Evolutionary conservation across 2,888 invertebrate species (phyloP), one percentile per base, ranked within the genome.

Genomic region (Sipha maydis): DNA sequence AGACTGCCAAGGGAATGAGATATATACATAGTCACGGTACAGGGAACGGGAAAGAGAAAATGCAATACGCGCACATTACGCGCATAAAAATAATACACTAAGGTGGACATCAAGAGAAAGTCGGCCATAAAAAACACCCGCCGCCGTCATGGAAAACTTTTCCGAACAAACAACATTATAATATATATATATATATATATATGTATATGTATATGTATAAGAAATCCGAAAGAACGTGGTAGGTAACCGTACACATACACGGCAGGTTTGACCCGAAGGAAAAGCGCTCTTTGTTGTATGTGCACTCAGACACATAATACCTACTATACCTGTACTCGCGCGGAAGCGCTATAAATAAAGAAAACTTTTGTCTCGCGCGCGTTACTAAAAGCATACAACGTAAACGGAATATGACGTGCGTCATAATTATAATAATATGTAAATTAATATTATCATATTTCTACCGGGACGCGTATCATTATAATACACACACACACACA

Each of bases 51-150:
- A 8, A 2, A 3, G 48, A 48, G 48, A 1, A 14, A 48, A 48
- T 8, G 48, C 48, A 48, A 48, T 48, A 48, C 17, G 71, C 71
- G 71, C n/a, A n/a, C 69, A n/a, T 14, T 56, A 48, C 28, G 82
- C 48, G 69, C 14, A 19, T 28, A 82, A 82, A 48, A 82, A 82
- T 82, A 82, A 82, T 71, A 69, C 31, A 71, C 21, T 9, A 48
- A 48, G 71, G 69, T 82, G 82, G 82, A 83, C 69, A 83, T 83
- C 48, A 83, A 83, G 48, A 48, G 82, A 71, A 25, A 83, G 71
- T 48, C 17, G 48, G 38, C 48, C 5, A 21, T 83, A 31, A 83
- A 71, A 71, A 48, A 71, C 82, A 71, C 69, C 69, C 82, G 31
- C 48, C 25, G 28, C 11, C 14, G 21, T 7, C 14, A 17, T 8